Conservation (phyloP, 2,888 invertebrate genomes). For the Drosophila sordidula region DNA sequence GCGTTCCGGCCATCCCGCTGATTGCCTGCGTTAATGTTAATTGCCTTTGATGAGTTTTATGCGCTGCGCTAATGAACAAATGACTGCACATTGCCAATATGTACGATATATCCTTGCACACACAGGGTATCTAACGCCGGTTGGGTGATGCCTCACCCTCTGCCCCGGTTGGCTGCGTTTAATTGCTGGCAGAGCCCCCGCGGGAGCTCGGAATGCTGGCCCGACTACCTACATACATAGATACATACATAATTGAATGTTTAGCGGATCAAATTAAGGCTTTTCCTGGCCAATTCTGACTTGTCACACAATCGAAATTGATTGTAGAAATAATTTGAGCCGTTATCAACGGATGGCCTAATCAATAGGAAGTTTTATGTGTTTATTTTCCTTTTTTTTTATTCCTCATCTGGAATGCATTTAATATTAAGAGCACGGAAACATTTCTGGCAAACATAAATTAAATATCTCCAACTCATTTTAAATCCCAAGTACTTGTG, state of each 20-base stretch:
- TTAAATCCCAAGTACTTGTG: background rate
- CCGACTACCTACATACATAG: constrained; percentile 19
- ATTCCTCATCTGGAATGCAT: background rate
- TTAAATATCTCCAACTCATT: too few relatives aligned
- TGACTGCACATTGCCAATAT: constrained; percentile 74
- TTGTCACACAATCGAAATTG: constrained; percentile 22
- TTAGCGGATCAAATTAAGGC: constrained; percentile 46
- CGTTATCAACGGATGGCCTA: background rate
- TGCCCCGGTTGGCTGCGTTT: constrained; percentile 32
- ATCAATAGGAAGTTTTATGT: background rate
- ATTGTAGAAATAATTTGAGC: constrained; percentile 10
- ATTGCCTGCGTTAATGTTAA: constrained; percentile 80
- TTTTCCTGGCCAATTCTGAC: constrained; percentile 8
- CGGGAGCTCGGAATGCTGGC: constrained; percentile 9
- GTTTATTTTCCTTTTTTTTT: background rate
- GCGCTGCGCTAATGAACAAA: constrained; percentile 78
- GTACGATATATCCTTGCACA: constrained; percentile 45
- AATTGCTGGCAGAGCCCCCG: constrained; percentile 51
- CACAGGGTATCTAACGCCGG: constrained; percentile 24
- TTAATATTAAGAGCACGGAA: too few relatives aligned
- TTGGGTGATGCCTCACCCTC: constrained; percentile 12
- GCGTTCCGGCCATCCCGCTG: constrained; percentile 47
- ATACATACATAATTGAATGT: constrained; percentile 60
- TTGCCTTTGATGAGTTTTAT: constrained; percentile 81
- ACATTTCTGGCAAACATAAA: too few relatives aligned